A percentile compares a stretch with the other conserved stretches of the same genome.
These are phyloP conservation scores for Python bivittatus DNA, from an alignment of 2,113 vertebrate species.

Conservation along the genomic window DNA sequence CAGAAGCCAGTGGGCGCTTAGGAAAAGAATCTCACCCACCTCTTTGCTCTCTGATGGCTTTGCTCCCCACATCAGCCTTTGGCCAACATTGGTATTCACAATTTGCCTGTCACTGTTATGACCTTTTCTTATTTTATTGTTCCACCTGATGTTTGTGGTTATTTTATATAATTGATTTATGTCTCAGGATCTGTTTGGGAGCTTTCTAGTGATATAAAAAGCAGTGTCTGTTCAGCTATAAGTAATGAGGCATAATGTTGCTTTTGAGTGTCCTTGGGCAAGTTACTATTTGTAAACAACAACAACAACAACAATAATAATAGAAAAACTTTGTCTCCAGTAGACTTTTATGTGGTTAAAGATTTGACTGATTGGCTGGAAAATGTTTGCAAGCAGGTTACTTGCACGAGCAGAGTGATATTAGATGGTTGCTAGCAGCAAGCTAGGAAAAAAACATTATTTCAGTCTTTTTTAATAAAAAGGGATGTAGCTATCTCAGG, in stretches of 20 bases:
- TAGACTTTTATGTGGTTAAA: conserved; percentile 64
- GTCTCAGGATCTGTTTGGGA: conserved; percentile 61
- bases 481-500: not conserved
- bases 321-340: conserved; percentile 34
- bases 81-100: conserved; percentile 71
- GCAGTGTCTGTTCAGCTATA: conserved; percentile 59
- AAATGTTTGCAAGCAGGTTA: conserved; percentile 49
- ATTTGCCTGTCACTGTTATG: conserved; percentile 71
- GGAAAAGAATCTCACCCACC: conserved; percentile 55
- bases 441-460: conserved; percentile 14
- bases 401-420: conserved; percentile 18
- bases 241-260: conserved; percentile 60
- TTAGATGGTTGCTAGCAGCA: conserved; percentile 23
- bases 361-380: conserved; percentile 54
- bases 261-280: conserved; percentile 59
- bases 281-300: conserved; percentile 61
- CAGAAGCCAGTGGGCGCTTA: conserved; percentile 47
- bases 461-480: conserved; percentile 38
- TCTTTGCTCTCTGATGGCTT: conserved; percentile 57
- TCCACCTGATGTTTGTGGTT: conserved; percentile 70
- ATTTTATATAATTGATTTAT: conserved; percentile 78
- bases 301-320: conserved; percentile 17
- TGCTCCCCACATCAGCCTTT: conserved; percentile 35
- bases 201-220: conserved; percentile 67
- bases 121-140: conserved; percentile 73